Evolutionary conservation across 2,888 invertebrate genomes (phyloP).

Genomic region (Pomacea canaliculata): DNA sequence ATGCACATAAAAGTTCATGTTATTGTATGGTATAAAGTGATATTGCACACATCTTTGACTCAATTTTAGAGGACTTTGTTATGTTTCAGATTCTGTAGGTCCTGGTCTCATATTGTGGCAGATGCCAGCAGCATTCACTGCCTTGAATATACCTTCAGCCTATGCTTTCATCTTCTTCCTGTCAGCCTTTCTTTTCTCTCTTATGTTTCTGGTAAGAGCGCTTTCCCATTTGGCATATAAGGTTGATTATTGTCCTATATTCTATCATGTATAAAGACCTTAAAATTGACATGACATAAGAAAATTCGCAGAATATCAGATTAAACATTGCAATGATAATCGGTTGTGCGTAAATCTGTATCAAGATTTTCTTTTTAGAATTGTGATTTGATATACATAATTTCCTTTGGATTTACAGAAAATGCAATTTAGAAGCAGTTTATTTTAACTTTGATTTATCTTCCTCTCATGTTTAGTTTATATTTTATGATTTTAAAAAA

Average conservation of each 20-base stretch:
- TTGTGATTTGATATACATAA: no score
- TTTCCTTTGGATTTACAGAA: no score
- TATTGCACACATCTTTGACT: background rate
- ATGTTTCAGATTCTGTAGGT: slow-evolving; percentile 22
- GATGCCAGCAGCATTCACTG: slow-evolving; percentile 58
- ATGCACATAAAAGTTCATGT: background rate
- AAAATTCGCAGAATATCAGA: no score
- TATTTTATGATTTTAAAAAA: no score
- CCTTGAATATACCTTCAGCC: slow-evolving; percentile 51
- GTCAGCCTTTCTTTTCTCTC: slow-evolving; percentile 53
- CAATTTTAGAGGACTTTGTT: background rate
- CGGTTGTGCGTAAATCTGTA: no score
- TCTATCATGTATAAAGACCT: no score
- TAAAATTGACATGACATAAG: no score
- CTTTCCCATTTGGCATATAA: background rate
- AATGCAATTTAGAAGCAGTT: no score
- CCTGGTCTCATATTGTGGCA: slow-evolving; percentile 37
- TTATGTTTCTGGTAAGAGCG: slow-evolving; percentile 58
- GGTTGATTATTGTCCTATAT: background rate
- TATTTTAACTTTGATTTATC: no score
- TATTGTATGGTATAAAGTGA: background rate
- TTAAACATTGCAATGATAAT: no score
- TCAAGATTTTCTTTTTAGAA: no score
- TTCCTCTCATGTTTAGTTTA: no score
- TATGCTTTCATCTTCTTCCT: slow-evolving; percentile 57